Percentiles rank a stretch among this genome's conserved stretches.
Evolutionary conservation across 2,113 vertebrate species (phyloP).

Genomic region (Megaleporinus macrocephalus): DNA sequence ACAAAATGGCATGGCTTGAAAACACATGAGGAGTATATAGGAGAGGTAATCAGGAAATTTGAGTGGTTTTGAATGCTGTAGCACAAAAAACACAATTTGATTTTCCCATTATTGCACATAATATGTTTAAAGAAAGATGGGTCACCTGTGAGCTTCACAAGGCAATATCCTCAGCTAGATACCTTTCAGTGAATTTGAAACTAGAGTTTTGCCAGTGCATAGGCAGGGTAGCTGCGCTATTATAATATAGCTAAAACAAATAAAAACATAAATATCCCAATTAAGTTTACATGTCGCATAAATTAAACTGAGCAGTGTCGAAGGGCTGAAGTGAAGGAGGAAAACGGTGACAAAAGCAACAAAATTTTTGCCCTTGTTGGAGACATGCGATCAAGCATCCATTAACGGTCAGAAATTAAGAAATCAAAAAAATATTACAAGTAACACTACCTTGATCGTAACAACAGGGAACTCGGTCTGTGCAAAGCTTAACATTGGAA

Average conservation of each 20-base stretch:
- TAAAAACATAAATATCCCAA: constrained; percentile 30
- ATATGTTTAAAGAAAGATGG: not conserved
- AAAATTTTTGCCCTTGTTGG: constrained; percentile 59
- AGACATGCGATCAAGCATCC: constrained; percentile 70
- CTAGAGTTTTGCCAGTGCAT: constrained; percentile 16
- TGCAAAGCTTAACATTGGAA: constrained; percentile 63
- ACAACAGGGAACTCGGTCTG: constrained; percentile 61
- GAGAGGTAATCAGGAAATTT: not conserved
- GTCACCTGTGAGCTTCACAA: not conserved
- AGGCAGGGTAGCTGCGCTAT: constrained; percentile 15
- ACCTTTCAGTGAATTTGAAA: constrained; percentile 18
- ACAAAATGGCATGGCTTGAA: not conserved
- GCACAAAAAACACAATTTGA: constrained; percentile 2
- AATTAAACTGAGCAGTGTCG: not conserved
- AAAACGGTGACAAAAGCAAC: constrained; percentile 33
- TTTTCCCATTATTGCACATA: constrained; percentile 29
- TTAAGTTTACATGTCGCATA: constrained; percentile 5
- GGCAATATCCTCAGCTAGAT: constrained; percentile 20
- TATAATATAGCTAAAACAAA: constrained; percentile 35
- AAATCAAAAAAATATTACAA: constrained; percentile 43
- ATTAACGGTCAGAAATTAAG: constrained; percentile 41
- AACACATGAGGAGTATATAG: constrained; percentile 1
- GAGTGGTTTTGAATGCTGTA: constrained; percentile 15
- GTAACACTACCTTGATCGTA: constrained; percentile 54
- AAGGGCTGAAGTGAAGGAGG: constrained; percentile 11